These are phyloP conservation scores for Dipodomys spectabilis DNA, from an alignment of 2,113 vertebrate genomes.

Conservation along the genomic window DNA sequence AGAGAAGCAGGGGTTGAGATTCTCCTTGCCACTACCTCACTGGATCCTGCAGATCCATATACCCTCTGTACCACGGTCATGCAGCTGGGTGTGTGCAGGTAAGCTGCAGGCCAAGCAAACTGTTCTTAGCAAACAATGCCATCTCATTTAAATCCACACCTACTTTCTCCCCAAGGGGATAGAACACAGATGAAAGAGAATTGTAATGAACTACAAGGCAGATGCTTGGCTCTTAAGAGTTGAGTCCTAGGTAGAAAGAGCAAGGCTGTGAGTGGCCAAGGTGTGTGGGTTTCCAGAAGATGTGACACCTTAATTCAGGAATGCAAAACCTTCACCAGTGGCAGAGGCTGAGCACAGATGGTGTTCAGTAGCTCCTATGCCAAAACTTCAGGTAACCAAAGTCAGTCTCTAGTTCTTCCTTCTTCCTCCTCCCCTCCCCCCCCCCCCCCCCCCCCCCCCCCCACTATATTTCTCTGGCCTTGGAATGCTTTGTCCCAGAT, in stretches of 20 bases:
- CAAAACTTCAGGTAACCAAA: not conserved
- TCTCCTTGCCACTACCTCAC: not conserved
- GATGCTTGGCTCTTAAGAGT: not conserved
- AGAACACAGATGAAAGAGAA: not conserved
- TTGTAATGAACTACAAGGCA: not conserved
- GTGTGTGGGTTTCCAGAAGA: not conserved
- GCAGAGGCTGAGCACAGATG: not conserved
- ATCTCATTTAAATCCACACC: not conserved
- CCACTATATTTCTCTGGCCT: not conserved
- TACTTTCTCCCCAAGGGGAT: not conserved
- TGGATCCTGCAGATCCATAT: not conserved
- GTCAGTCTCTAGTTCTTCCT: not conserved
- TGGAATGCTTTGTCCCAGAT: not conserved
- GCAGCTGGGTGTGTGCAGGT: not conserved
- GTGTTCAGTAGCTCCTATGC: not conserved
- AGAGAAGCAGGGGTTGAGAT: not conserved
- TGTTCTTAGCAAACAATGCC: constrained; percentile 16
- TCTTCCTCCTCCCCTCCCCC: too few relatives aligned
- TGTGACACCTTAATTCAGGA: not conserved
- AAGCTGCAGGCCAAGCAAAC: not conserved
- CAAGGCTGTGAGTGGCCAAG: not conserved
- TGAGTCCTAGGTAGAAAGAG: not conserved
- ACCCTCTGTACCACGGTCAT: not conserved
- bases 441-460: not conserved
- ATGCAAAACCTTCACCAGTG: not conserved